A percentile compares a stretch with the other conserved stretches of the same genome.
phyloP scores from a whole-genome alignment of 2,888 invertebrate species.

The Nephrotoma flavescens region DNA sequence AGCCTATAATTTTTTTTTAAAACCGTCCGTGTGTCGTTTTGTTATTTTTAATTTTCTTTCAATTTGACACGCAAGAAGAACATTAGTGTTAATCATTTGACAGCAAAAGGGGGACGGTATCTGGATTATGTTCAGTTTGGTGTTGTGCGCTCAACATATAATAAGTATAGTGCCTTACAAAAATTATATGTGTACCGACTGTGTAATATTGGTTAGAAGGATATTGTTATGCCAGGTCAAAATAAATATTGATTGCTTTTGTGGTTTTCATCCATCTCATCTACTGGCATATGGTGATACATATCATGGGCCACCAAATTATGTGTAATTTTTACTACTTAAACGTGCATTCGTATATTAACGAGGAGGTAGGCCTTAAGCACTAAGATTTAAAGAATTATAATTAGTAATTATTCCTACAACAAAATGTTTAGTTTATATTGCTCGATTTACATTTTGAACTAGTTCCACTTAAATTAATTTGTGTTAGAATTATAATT shows the following conservation, averaged over 20 bases:
- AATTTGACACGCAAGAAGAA: neutral
- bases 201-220: neutral
- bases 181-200: neutral
- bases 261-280: neutral
- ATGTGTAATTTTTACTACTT: neutral
- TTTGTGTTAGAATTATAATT: too few species aligned
- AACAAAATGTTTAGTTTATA: too few species aligned
- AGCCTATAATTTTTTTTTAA: neutral
- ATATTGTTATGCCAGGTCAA: neutral
- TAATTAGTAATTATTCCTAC: too few species aligned
- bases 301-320: neutral
- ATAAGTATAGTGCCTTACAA: neutral
- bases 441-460: too few species aligned
- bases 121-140: neutral
- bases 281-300: neutral
- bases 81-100: neutral
- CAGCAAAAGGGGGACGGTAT: neutral
- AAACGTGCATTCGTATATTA: neutral
- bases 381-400: too few species aligned
- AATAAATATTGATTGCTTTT: neutral
- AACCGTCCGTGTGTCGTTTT: neutral
- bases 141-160: neutral
- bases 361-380: too few species aligned
- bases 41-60: neutral
- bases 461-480: too few species aligned